Base-by-base conservation (phyloP, 2,113 vertebrate genomes). In the Hippocampus comes region DNA sequence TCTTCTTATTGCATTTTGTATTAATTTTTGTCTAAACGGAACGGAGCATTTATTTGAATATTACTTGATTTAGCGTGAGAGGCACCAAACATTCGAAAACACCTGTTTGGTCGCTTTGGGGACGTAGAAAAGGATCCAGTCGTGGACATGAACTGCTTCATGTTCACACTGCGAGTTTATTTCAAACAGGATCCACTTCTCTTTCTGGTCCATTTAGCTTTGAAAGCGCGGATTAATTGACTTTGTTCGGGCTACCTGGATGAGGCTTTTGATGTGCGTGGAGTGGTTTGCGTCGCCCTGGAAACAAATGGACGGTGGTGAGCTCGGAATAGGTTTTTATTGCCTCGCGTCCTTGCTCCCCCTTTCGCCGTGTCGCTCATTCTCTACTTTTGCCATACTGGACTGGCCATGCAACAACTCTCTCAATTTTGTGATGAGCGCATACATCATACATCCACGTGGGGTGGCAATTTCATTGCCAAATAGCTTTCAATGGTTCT, bases 241-340 rank as follows among this genome's bases (percentile, higher is more conserved):
- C 8, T 56, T 56, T 56, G 4, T 27, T 59, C 12, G 15, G 56
- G 4, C 23, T 27, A 5, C 23, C 25, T 38, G 23, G 56, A 25
- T 11, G 23, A 25, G 11, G 56, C 5, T 57, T 57, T 57, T 57
- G 21, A 21, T 55, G 20, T 9, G 4, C 34, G 34, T 71, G 72
- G 34, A 72, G 70, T 48, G 63, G 46, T 57, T 57, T 23, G 61
- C 55, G 57, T 69, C 57, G 20, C 43, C 49, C 21, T 42, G 65
- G 51, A 30, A 21, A 68, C 61, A 53, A 49, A 75, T 25, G 51
- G 68, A 41, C 5, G 27, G 21, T 2, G 21, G 61, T 5, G 34
- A 20, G 11, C 38, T 63, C 30, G 20, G 30, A 34, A 18, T 18
- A 20, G 34, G 20, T 41, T 43, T 4, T 42, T 11, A 38, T 64